Conservation (phyloP, 1,140 invertebrate genomes). For the Protaetia brevitarsis region DNA sequence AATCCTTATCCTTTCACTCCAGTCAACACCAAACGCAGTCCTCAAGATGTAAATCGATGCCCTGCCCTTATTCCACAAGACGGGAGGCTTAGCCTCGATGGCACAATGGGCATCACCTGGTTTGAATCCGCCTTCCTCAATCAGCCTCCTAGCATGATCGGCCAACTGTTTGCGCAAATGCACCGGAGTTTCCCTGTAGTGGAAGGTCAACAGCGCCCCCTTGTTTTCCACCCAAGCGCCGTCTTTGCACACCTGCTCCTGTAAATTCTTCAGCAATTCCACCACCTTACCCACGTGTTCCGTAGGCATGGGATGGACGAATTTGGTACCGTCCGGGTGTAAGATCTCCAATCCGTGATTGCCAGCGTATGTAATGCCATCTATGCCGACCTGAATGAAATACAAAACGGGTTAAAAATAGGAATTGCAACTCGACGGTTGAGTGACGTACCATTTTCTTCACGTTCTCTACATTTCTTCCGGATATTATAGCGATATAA, state of each 20-base stretch:
- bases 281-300: conserved; percentile 80
- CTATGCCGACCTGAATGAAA: conserved; percentile 68
- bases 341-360: conserved; percentile 87
- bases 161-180: conserved; percentile 52
- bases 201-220: conserved; percentile 81
- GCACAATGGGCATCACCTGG: conserved; percentile 77
- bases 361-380: conserved; percentile 86
- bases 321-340: conserved; percentile 86
- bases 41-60: conserved; percentile 87
- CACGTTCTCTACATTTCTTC: conserved; percentile 81
- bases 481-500: conserved; percentile 85
- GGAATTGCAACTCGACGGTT: too few relatives aligned
- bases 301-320: conserved; percentile 84
- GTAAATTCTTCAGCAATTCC: conserved; percentile 71
- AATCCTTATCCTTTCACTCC: conserved; percentile 85
- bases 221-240: conserved; percentile 93
- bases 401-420: background rate
- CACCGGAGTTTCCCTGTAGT: conserved; percentile 78
- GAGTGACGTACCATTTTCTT: conserved; percentile 81
- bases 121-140: conserved; percentile 72
- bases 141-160: conserved; percentile 63
- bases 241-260: conserved; percentile 76
- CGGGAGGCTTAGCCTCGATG: conserved; percentile 82
- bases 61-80: conserved; percentile 87
- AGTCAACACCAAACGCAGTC: conserved; percentile 85